phyloP scores from a whole-genome alignment of 1,140 invertebrate genomes.

The Camponotus pennsylvanicus region DNA sequence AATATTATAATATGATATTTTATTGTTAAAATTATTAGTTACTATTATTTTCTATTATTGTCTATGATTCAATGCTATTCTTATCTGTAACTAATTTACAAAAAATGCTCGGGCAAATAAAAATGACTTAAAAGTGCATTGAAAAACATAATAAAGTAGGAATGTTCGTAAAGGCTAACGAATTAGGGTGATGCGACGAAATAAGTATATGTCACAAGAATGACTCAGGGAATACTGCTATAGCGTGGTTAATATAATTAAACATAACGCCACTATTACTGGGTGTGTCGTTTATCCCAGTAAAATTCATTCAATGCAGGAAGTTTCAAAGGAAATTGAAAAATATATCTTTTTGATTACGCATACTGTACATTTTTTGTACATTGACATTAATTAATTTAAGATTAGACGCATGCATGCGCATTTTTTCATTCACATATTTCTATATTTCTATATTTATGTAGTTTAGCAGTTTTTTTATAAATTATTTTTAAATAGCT shows the following conservation, averaged over 20 bases:
- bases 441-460: no score
- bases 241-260: slow-evolving; percentile 74
- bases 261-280: slow-evolving; percentile 60
- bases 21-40: no score
- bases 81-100: background rate
- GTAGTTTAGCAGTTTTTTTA: no score
- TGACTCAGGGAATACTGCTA: slow-evolving; percentile 76
- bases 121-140: background rate
- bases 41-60: no score
- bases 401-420: background rate
- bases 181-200: background rate
- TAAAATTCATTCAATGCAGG: slow-evolving; percentile 7
- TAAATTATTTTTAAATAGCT: no score
- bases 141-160: background rate
- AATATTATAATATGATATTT: no score
- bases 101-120: background rate
- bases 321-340: background rate
- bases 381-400: background rate
- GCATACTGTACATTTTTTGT: background rate
- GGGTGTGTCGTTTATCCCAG: slow-evolving; percentile 60
- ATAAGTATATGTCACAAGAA: slow-evolving; percentile 77
- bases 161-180: background rate
- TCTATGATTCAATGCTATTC: no score
- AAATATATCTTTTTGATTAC: background rate
- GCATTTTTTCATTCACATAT: no score